phyloP scores from a whole-genome alignment of 2,797 vertebrate genomes.

The Microcaecilia unicolor region DNA sequence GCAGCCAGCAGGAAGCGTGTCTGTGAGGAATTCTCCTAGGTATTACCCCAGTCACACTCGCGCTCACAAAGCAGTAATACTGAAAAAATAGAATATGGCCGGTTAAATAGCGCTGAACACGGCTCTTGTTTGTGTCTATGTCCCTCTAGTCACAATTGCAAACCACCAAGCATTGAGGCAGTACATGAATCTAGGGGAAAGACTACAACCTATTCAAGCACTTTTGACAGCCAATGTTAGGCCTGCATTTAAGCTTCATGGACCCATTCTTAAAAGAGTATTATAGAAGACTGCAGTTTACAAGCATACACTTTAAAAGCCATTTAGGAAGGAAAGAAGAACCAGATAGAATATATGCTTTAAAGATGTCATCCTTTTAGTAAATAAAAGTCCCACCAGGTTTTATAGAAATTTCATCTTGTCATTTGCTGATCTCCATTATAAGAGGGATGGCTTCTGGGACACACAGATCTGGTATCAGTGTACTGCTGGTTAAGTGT shows the following conservation, averaged over 20 bases:
- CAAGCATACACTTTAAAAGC: conserved; percentile 59
- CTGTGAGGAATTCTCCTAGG: too few species aligned
- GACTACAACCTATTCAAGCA: too few species aligned
- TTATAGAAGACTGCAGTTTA: background rate
- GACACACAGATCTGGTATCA: conserved; percentile 7
- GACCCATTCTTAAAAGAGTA: too few species aligned
- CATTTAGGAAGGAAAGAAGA: conserved; percentile 57
- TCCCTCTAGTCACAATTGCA: too few species aligned
- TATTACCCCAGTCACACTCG: too few species aligned
- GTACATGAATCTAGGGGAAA: background rate
- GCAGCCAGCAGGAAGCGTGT: too few species aligned
- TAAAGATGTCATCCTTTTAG: conserved; percentile 60
- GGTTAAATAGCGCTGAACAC: too few species aligned
- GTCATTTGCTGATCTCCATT: conserved; percentile 39
- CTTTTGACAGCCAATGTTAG: too few species aligned
- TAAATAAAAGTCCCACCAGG: conserved; percentile 46
- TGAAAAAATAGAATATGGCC: too few species aligned
- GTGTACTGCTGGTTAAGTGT: background rate
- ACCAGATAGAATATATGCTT: conserved; percentile 57
- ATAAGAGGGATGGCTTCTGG: conserved; percentile 44
- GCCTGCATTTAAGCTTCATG: background rate
- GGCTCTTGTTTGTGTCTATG: too few species aligned
- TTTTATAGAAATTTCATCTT: conserved; percentile 43
- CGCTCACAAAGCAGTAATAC: too few species aligned
- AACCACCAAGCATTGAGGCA: background rate